Conservation (phyloP, 2,888 invertebrate genomes). For the Schrankia costaestrigalis region DNA sequence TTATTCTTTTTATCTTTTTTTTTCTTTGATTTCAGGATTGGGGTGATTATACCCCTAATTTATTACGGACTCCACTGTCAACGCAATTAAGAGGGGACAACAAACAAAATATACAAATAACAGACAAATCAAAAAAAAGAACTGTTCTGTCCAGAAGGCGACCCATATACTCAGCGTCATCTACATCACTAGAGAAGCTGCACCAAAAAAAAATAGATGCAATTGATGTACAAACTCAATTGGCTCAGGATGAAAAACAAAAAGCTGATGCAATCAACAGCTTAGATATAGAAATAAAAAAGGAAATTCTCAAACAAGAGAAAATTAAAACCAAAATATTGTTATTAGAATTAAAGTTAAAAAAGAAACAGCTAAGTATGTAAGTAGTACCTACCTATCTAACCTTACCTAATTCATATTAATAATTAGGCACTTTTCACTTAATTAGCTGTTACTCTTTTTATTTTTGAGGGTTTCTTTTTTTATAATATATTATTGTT, state of each 20-base stretch:
- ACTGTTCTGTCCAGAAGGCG: neutral
- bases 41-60: neutral
- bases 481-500: too few relatives aligned
- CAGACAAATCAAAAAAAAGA: neutral
- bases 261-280: neutral
- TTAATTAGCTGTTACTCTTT: neutral
- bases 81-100: too few relatives aligned
- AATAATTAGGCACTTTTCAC: too few relatives aligned
- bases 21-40: neutral
- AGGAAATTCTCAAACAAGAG: neutral
- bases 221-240: neutral
- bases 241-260: neutral
- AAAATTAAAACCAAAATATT: neutral
- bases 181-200: neutral
- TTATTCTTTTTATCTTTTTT: neutral
- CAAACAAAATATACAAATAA: neutral
- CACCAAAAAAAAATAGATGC: neutral
- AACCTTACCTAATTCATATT: too few relatives aligned
- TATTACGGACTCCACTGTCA: neutral
- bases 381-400: too few relatives aligned
- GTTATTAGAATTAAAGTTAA: neutral
- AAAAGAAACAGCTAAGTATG: too few relatives aligned
- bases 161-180: neutral
- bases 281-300: neutral
- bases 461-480: too few relatives aligned